phyloP scores from a whole-genome alignment of 2,888 invertebrate genomes.

The Chymomyza amoena region DNA sequence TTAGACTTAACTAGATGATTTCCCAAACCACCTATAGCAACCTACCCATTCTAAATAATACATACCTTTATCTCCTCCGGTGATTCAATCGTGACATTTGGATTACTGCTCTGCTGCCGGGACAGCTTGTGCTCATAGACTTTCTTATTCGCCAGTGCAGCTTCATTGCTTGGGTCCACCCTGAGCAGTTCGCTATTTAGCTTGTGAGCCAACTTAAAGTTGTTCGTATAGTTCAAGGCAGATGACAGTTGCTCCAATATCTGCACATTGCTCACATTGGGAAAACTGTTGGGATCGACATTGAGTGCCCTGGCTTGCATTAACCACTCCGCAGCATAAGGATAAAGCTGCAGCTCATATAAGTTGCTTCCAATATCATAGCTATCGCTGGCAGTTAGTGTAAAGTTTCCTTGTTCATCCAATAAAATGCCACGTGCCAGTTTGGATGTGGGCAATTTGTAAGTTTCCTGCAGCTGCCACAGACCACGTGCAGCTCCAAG shows the following conservation, averaged over 20 bases:
- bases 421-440: slow-evolving; percentile 89
- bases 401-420: slow-evolving; percentile 81
- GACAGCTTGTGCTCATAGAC: slow-evolving; percentile 24
- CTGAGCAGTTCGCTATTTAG: slow-evolving; percentile 54
- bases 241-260: slow-evolving; percentile 46
- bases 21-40: too few species aligned
- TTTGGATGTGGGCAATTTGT: slow-evolving; percentile 88
- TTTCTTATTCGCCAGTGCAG: slow-evolving; percentile 29
- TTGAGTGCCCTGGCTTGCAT: slow-evolving; percentile 36
- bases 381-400: slow-evolving; percentile 53
- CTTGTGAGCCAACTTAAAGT: slow-evolving; percentile 52
- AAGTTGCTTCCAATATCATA: slow-evolving; percentile 48
- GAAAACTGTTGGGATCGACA: slow-evolving; percentile 8
- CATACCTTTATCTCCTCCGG: neutral
- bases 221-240: slow-evolving; percentile 34
- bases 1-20: too few species aligned
- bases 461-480: slow-evolving; percentile 93
- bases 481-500: slow-evolving; percentile 94
- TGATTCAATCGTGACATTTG: neutral
- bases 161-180: slow-evolving; percentile 37
- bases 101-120: slow-evolving; percentile 14
- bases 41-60: too few species aligned
- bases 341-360: slow-evolving; percentile 26
- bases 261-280: slow-evolving; percentile 26
- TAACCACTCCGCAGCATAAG: slow-evolving; percentile 61